Conservation (phyloP, 92 coral and sea anemone genomes). For the Porites evermanni region DNA sequence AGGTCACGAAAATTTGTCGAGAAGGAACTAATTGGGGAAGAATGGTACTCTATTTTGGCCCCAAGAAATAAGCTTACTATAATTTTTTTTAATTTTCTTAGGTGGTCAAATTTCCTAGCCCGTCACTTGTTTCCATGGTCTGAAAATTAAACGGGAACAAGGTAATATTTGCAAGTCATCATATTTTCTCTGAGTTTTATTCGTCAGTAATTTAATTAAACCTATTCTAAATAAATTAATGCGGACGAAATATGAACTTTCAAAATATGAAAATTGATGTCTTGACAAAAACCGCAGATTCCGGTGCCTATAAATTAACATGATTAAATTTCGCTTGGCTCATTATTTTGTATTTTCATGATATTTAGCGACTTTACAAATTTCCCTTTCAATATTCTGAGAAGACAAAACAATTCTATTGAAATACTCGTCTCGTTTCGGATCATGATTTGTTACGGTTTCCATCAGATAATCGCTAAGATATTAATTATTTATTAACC, state of each 20-base stretch:
- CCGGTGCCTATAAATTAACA: not conserved
- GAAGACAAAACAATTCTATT: conserved; percentile 2
- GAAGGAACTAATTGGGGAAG: too few species aligned
- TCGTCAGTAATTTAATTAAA: not conserved
- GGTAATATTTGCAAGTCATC: not conserved
- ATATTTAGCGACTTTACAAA: not conserved
- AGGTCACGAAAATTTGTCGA: too few species aligned
- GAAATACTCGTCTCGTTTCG: not conserved
- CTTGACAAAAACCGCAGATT: not conserved
- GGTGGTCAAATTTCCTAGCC: too few species aligned
- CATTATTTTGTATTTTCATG: not conserved
- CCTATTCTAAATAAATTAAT: not conserved
- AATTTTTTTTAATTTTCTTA: too few species aligned
- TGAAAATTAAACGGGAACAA: too few species aligned
- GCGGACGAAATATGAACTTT: conserved; percentile 1
- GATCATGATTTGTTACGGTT: conserved; percentile 13
- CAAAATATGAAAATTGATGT: not conserved
- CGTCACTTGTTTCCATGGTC: too few species aligned
- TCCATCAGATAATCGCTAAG: conserved; percentile 28
- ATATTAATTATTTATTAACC: conserved; percentile 78
- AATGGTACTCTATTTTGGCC: too few species aligned
- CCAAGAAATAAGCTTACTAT: too few species aligned
- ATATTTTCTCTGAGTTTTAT: not conserved
- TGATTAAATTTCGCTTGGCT: not conserved
- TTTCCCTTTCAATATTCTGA: not conserved